Base-by-base conservation (phyloP, 2,797 vertebrate species). In the Kryptopterus vitreolus region DNA sequence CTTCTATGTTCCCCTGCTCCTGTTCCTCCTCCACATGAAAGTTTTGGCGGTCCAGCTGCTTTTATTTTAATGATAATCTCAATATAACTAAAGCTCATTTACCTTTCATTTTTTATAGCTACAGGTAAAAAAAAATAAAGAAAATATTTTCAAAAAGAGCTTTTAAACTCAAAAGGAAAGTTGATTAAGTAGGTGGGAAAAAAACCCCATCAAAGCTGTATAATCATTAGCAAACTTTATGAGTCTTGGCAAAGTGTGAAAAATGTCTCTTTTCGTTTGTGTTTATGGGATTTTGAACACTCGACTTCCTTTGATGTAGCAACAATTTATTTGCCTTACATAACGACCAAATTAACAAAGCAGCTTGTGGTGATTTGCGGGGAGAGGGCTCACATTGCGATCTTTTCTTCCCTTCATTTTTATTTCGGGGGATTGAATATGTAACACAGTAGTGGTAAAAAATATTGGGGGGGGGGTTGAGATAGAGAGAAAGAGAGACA, bases 301-400 rank as follows among this genome's bases (percentile, higher is more conserved):
- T 74, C 58, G 33, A 58, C 22, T 58, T 74, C 53, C 50, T 74
- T 74, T 74, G 53, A 74, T 74, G 71, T 58, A 43, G 71, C 53
- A 58, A 74, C 71, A 74, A 74, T 58, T 74, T 74, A 74, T 74
- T 74, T 74, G 53, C 33, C 71, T 74, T 74, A 43, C 71, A 74
- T 74, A 74, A 74, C 71, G 71, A 74, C 22, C 71, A 74, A 74
- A 74, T 74, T 74, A 74, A 74, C 71, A 74, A 58, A 74, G 53
- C 71, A 74, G 71, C 71, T 74, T 74, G 71, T 74, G 71, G 71
- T 58, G 71, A 74, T 74, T 74, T 74, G 53, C 15, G 35, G 71
- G 26, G n/a, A 43, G 53, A 74, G 71, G 31, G 71, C 53, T 74
- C 71, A 74, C 79, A 59, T 66, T 48, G 35, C 3, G 72, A 70